These are phyloP conservation scores for Drosophila yooni DNA, from an alignment of 2,888 invertebrate genomes.

Conservation along the genomic window DNA sequence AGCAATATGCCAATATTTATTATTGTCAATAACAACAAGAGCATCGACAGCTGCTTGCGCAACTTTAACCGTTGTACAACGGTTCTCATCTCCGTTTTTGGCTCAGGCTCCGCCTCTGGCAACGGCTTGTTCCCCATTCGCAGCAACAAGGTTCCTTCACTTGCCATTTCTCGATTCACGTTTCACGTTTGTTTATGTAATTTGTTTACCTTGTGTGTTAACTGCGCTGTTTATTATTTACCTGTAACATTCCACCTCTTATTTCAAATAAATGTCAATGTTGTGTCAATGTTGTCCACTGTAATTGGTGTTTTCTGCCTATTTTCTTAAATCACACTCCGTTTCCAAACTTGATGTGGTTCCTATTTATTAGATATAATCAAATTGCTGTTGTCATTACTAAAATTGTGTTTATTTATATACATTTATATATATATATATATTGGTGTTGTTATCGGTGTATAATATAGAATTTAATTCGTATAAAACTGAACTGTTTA, in stretches of 20 bases:
- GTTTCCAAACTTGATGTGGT: constrained; percentile 34
- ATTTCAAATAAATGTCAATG: constrained; percentile 8
- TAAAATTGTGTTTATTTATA: not conserved
- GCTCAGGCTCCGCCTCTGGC: constrained; percentile 3
- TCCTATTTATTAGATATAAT: constrained; percentile 20
- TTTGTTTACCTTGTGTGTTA: constrained; percentile 63
- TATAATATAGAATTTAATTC: constrained; percentile 10
- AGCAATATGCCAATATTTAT: constrained; percentile 70
- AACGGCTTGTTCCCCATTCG: constrained; percentile 12
- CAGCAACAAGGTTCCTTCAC: constrained; percentile 61
- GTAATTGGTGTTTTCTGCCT: constrained; percentile 70
- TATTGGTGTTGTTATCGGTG: constrained; percentile 47
- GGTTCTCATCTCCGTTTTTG: not conserved
- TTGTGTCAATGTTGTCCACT: constrained; percentile 58
- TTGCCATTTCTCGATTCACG: constrained; percentile 45
- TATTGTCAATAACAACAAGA: constrained; percentile 61
- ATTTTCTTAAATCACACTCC: constrained; percentile 31
- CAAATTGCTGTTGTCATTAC: constrained; percentile 43
- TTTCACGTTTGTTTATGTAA: constrained; percentile 73
- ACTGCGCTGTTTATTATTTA: constrained; percentile 49
- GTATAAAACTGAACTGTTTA: constrained; percentile 3
- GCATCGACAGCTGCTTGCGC: constrained; percentile 27
- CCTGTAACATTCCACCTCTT: constrained; percentile 20
- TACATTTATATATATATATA: not conserved
- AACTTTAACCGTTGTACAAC: constrained; percentile 8